Evolutionary conservation across 2,888 invertebrate genomes (phyloP).

Genomic region (Parthenolecanium corni): DNA sequence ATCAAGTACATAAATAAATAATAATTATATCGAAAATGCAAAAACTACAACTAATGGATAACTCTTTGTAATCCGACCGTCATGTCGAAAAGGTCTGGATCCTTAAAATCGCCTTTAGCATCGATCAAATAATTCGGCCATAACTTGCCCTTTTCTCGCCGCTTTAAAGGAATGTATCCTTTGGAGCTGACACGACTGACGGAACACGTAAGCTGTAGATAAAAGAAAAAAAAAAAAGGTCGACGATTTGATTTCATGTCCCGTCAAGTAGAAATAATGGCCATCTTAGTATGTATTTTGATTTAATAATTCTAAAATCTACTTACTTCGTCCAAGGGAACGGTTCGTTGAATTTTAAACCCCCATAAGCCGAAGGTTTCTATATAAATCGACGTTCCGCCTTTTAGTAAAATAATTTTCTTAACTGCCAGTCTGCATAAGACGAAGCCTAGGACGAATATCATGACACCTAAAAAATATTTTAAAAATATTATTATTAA

Average conservation of each 20-base stretch:
- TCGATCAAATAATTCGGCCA: constrained; percentile 16
- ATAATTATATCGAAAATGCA: too few species aligned
- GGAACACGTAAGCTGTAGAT: constrained; percentile 1
- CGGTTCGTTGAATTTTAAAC: neutral
- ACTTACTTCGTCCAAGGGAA: constrained; percentile 3
- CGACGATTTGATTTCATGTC: neutral
- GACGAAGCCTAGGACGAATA: neutral
- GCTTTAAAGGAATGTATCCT: constrained; percentile 21
- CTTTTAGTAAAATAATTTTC: constrained; percentile 12
- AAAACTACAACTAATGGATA: too few species aligned
- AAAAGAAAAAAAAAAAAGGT: neutral
- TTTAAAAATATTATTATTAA: too few species aligned
- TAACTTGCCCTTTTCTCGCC: neutral
- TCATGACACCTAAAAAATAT: neutral
- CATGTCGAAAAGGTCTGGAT: constrained; percentile 17
- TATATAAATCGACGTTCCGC: constrained; percentile 5
- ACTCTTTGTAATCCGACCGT: constrained; percentile 19
- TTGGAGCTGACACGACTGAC: neutral
- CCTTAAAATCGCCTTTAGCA: neutral
- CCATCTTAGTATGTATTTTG: too few species aligned
- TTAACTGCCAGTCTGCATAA: neutral
- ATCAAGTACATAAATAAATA: too few species aligned
- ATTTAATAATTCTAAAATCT: neutral
- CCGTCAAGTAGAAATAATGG: neutral
- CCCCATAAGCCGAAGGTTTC: constrained; percentile 17